Evolutionary conservation across 2,888 invertebrate genomes (phyloP).

Genomic region (Lasioglossum figueresi): DNA sequence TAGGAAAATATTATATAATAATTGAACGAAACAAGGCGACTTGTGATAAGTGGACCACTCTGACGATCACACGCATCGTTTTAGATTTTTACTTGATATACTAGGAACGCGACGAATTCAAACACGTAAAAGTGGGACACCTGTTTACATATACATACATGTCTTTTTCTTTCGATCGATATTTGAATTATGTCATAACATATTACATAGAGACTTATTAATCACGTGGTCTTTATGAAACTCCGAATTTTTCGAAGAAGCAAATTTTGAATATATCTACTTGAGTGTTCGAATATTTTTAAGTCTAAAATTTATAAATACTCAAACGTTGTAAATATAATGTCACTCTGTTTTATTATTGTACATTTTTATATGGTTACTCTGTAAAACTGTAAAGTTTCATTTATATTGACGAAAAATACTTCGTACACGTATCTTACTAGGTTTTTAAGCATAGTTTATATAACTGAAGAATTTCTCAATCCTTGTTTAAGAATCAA

Average conservation of each 20-base stretch:
- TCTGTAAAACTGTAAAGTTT: background rate
- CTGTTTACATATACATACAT: background rate
- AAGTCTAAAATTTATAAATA: background rate
- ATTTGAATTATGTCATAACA: background rate
- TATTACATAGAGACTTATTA: background rate
- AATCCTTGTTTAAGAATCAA: background rate
- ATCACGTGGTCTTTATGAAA: background rate
- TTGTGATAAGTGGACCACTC: constrained; percentile 65
- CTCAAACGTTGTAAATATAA: background rate
- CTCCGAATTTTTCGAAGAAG: background rate
- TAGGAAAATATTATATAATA: background rate
- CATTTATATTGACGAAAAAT: background rate
- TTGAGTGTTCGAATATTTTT: background rate
- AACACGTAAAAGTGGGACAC: background rate
- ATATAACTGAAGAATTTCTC: background rate
- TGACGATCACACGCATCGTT: constrained; percentile 35
- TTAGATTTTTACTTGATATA: constrained; percentile 21
- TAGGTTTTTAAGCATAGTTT: background rate
- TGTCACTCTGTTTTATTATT: background rate
- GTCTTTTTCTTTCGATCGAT: constrained; percentile 7
- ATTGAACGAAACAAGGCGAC: constrained; percentile 20
- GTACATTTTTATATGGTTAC: background rate
- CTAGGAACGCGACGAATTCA: constrained; percentile 5
- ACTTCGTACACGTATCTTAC: background rate
- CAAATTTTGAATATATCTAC: background rate